phyloP scores from a whole-genome alignment of 1,140 invertebrate genomes.

The Caenorhabditis inopinata region DNA sequence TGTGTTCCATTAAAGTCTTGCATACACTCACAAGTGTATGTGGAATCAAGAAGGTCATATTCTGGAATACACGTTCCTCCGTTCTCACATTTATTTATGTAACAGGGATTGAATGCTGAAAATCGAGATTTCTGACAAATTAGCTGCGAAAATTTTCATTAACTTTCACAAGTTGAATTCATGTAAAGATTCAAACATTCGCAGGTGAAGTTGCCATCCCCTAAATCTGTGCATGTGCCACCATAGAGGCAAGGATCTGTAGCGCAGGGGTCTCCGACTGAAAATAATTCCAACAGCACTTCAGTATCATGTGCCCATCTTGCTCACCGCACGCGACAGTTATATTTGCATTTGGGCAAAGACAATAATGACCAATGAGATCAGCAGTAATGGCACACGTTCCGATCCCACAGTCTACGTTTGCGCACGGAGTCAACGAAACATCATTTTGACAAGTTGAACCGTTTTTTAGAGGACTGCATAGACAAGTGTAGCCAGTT shows the following conservation, averaged over 20 bases:
- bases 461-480: not conserved
- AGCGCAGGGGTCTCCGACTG: not conserved
- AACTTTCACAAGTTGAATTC: conserved; percentile 14
- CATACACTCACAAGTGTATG: not conserved
- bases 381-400: conserved; percentile 1
- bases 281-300: not conserved
- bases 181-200: not conserved
- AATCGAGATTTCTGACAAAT: not conserved
- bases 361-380: not conserved
- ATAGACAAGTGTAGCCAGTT: not conserved
- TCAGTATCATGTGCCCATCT: too few relatives aligned
- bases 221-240: not conserved
- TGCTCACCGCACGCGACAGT: not conserved
- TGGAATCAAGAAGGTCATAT: conserved; percentile 1
- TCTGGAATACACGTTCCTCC: not conserved
- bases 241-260: not conserved
- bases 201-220: not conserved
- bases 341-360: not conserved
- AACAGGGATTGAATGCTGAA: not conserved
- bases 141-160: too few relatives aligned
- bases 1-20: not conserved
- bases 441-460: conserved; percentile 6
- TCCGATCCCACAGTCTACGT: not conserved
- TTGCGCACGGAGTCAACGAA: not conserved
- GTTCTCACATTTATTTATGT: conserved; percentile 17